These are phyloP conservation scores for Sepioteuthis lessoniana DNA, from an alignment of 2,888 invertebrate species.

Conservation along the genomic window DNA sequence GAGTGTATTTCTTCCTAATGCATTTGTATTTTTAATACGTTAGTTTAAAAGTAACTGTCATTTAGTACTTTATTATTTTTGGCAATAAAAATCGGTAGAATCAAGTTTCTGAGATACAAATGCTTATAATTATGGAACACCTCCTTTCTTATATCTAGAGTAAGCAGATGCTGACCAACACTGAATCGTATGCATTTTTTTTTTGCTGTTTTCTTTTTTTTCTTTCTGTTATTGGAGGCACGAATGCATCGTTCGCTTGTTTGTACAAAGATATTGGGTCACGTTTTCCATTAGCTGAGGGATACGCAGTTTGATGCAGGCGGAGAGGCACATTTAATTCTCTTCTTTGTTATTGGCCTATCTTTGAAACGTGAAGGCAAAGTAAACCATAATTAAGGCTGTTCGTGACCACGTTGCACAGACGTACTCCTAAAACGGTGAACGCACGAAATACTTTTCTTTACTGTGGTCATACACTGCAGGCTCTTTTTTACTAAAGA, in stretches of 20 bases:
- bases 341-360: background rate
- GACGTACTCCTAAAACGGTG: background rate
- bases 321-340: background rate
- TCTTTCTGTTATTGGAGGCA: background rate
- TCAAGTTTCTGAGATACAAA: background rate
- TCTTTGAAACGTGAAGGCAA: background rate
- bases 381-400: background rate
- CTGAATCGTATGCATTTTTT: background rate
- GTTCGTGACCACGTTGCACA: background rate
- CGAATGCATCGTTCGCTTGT: background rate
- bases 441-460: too few relatives aligned
- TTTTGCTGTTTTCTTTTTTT: too few relatives aligned
- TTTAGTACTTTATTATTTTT: too few relatives aligned
- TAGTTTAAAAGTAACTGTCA: too few relatives aligned
- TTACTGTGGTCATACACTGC: too few relatives aligned
- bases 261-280: constrained; percentile 6
- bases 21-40: too few relatives aligned
- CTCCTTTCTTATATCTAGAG: background rate
- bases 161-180: background rate
- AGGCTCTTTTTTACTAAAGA: too few relatives aligned
- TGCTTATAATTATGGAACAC: background rate
- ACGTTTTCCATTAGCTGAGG: constrained; percentile 23
- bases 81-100: too few relatives aligned
- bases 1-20: too few relatives aligned
- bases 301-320: background rate